Evolutionary conservation across 2,888 invertebrate species (phyloP).

Genomic region (Charanyca ferruginea): DNA sequence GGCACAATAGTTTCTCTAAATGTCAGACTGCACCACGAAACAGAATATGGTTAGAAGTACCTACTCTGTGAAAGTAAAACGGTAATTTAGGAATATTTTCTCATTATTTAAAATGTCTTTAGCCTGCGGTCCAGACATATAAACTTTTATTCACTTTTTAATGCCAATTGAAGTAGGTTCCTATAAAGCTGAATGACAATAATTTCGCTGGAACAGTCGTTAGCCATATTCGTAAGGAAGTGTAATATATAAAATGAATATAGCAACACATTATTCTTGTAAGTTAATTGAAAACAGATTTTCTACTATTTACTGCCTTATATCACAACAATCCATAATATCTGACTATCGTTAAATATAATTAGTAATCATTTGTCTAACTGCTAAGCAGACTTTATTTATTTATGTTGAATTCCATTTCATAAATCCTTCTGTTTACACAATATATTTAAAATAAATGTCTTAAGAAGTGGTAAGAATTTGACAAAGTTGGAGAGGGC

Average conservation of each 20-base stretch:
- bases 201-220: constrained; percentile 19
- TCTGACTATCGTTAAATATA: constrained; percentile 22
- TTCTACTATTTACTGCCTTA: constrained; percentile 39
- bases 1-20: constrained; percentile 64
- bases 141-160: constrained; percentile 6
- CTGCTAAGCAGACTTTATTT: neutral
- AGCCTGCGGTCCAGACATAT: constrained; percentile 1
- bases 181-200: constrained; percentile 11
- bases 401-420: constrained; percentile 14
- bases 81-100: constrained; percentile 22
- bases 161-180: neutral
- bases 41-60: constrained; percentile 33
- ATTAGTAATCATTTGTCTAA: constrained; percentile 8
- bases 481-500: constrained; percentile 45
- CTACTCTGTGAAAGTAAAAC: constrained; percentile 41
- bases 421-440: constrained; percentile 33
- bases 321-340: constrained; percentile 10
- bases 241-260: constrained; percentile 27
- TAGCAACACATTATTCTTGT: constrained; percentile 24
- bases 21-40: constrained; percentile 57
- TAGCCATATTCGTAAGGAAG: constrained; percentile 25
- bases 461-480: constrained; percentile 44
- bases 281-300: constrained; percentile 29
- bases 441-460: constrained; percentile 34
- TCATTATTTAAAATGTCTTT: constrained; percentile 5